Conservation (phyloP, 2,888 invertebrate species). For the Volucella inflata region DNA sequence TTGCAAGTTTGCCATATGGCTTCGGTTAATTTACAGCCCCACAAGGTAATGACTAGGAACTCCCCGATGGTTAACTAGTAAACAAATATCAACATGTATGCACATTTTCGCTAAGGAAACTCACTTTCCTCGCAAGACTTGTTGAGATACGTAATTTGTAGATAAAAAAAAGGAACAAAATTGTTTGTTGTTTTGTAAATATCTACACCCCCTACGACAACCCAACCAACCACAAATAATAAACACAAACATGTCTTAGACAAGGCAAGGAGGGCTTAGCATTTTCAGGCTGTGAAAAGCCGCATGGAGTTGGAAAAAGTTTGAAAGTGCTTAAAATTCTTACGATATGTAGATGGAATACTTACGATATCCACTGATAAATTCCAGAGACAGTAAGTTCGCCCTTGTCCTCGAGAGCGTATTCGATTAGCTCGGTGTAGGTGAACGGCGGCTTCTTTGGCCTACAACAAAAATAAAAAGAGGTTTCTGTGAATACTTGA, state of each 20-base stretch:
- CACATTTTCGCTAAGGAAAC: conserved; percentile 66
- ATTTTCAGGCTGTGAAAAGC: conserved; percentile 43
- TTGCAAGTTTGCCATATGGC: conserved; percentile 38
- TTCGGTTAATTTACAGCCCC: conserved; percentile 66
- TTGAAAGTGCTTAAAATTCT: conserved; percentile 59
- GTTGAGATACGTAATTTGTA: conserved; percentile 55
- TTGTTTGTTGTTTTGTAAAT: conserved; percentile 51
- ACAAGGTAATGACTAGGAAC: conserved; percentile 38
- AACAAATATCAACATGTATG: conserved; percentile 76
- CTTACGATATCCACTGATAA: conserved; percentile 97
- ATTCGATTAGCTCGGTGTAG: conserved; percentile 95
- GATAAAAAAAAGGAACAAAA: conserved; percentile 7
- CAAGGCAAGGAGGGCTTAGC: not conserved
- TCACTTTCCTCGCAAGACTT: conserved; percentile 53
- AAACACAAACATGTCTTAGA: conserved; percentile 32
- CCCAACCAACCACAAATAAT: conserved; percentile 14
- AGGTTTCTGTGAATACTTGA: conserved; percentile 72
- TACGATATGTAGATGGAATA: conserved; percentile 79
- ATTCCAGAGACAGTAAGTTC: conserved; percentile 95
- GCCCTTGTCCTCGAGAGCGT: conserved; percentile 92
- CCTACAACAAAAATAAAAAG: conserved; percentile 80
- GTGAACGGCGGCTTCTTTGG: conserved; percentile 94
- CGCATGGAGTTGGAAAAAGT: conserved; percentile 11
- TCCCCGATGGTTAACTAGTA: conserved; percentile 59
- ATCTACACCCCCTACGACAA: conserved; percentile 12